phyloP scores from a whole-genome alignment of 37 sponge, comb jelly and placozoan species.

The Chondrosia reniformis region DNA sequence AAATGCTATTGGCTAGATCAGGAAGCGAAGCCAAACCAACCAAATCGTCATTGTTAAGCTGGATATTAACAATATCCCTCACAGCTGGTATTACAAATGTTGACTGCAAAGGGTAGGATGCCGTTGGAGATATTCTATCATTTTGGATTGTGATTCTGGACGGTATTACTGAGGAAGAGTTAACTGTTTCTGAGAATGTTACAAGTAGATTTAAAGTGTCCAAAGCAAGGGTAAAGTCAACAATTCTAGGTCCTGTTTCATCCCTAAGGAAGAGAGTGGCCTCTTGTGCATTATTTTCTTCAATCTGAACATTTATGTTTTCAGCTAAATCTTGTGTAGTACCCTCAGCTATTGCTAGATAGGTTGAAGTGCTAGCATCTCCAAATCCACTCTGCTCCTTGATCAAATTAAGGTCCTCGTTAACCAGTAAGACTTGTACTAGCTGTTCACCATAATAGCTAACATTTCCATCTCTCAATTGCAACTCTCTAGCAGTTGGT shows the following conservation, averaged over 20 bases:
- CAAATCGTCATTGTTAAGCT: neutral
- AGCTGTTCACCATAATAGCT: neutral
- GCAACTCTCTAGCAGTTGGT: slow-evolving; percentile 13
- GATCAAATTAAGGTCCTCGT: slow-evolving; percentile 53
- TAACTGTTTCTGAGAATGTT: slow-evolving; percentile 81
- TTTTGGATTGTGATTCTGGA: slow-evolving; percentile 58
- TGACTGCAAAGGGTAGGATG: slow-evolving; percentile 46
- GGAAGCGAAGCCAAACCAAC: neutral
- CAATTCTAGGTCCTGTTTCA: slow-evolving; percentile 55
- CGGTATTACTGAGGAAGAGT: slow-evolving; percentile 47
- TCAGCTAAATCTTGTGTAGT: slow-evolving; percentile 60
- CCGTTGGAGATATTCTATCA: slow-evolving; percentile 21
- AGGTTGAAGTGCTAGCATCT: slow-evolving; percentile 46
- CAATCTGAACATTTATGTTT: slow-evolving; percentile 42
- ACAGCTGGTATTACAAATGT: slow-evolving; percentile 39
- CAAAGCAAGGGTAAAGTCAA: slow-evolving; percentile 56
- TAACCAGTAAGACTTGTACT: slow-evolving; percentile 30
- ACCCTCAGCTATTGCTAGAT: slow-evolving; percentile 50
- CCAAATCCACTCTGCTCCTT: slow-evolving; percentile 57
- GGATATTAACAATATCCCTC: slow-evolving; percentile 39
- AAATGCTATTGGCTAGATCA: slow-evolving; percentile 35
- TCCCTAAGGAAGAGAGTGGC: slow-evolving; percentile 47
- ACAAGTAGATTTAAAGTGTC: slow-evolving; percentile 45
- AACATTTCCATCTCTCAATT: slow-evolving; percentile 29
- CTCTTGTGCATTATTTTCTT: slow-evolving; percentile 20